Evolutionary conservation across 92 coral and sea anemone species (phyloP), one percentile per base, ranked within the genome.

Genomic region (Epizoanthus stellaris): DNA sequence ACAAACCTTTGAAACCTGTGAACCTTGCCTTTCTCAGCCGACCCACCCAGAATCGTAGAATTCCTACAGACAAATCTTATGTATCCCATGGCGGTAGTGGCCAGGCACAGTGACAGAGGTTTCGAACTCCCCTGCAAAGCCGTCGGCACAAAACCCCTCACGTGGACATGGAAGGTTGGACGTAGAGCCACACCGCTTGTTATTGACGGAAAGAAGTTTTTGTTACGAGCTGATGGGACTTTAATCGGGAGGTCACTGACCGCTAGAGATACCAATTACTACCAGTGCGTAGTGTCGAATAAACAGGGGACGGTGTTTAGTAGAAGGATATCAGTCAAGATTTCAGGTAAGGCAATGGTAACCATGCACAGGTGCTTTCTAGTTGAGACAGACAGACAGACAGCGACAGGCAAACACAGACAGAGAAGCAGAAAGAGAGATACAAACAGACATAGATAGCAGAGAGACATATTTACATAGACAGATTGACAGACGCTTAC

Each of bases 111-210:
- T 43, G 70, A 79, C 39, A 19, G 25, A 40, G 83, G 83, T 0
- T 63, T 79, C 21, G 83, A 79, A 9, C 73, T 79, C 17, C 83
- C 83, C 17, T 79, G 83, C 54, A 79, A 79, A 64, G 83, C 72
- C 52, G 14, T 56, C 13, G 83, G 83, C 30, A 39, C 83, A 21
- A 20, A 11, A 7, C 83, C 83, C 11, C 17, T 79, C n/a, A 63
- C n/a, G 47, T 42, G 59, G 71, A 63, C 45, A 5, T 79, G 83
- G 83, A 43, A 42, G 13, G 25, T 40, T 4, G 83, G 83, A 0
- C 40, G 70, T 60, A 34, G 57, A 52, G 17, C 9, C 42, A 62
- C 5, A 12, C 20, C 17, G 21, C 70, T 77, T 9, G 8, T 8
- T 20, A 77, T 77, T 23, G 82, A 61, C 6, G 70, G 70, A 20